Conservation (phyloP, 1,140 invertebrate genomes). For the Caligus rogercresseyi region DNA sequence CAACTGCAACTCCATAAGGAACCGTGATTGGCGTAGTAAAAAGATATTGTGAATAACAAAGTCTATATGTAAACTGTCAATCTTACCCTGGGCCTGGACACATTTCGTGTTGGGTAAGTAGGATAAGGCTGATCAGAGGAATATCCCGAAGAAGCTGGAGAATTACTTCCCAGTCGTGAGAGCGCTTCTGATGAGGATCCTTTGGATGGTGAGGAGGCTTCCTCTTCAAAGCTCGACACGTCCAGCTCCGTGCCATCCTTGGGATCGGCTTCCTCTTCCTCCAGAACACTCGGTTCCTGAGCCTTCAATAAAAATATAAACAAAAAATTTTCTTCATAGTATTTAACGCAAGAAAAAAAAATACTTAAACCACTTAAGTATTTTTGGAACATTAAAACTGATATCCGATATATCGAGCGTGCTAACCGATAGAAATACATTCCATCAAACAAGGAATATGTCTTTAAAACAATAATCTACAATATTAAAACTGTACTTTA, state of each 20-base stretch:
- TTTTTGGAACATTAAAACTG: too few species aligned
- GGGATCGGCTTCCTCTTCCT: background rate
- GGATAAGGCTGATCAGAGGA: background rate
- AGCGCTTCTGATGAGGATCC: background rate
- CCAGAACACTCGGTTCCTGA: background rate
- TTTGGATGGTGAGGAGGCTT: background rate
- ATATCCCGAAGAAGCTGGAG: background rate
- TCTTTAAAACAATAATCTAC: too few species aligned
- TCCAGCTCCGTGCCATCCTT: too few species aligned
- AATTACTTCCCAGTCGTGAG: background rate
- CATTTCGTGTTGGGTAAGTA: too few species aligned
- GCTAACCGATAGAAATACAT: too few species aligned
- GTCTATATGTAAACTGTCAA: background rate
- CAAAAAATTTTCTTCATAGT: too few species aligned
- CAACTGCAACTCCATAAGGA: background rate
- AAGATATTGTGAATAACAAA: background rate
- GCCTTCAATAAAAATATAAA: background rate
- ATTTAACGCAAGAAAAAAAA: too few species aligned
- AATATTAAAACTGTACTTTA: too few species aligned
- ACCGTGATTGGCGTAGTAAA: background rate
- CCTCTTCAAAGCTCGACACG: background rate
- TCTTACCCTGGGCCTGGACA: background rate
- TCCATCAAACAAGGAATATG: too few species aligned
- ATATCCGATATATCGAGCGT: too few species aligned
- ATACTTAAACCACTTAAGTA: too few species aligned